Evolutionary conservation across 2,113 vertebrate genomes (phyloP), one percentile per base, ranked within the genome.

Genomic region (Lonchura striata): DNA sequence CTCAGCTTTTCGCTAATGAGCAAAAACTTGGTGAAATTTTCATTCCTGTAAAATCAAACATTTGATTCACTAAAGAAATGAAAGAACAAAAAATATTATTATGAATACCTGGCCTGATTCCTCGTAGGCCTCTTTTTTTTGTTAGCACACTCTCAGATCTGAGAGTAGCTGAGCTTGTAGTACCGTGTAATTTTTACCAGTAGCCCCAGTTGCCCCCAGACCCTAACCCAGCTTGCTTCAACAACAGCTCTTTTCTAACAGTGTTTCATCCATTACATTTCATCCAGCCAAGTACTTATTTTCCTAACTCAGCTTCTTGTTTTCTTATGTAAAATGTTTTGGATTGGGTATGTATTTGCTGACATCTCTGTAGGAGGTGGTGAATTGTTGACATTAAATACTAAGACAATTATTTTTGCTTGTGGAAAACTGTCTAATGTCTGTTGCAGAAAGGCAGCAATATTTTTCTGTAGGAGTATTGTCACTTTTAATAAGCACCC

Each of bases 361-460:
- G 78, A 87, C 81, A 82, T 82, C 41, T 92, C 87, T 82, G 91
- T 95, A 90, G 95, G 89, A 95, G 89, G 84, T 96, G 84, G 42
- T 63, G 94, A 94, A 65, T 66, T 77, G 93, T 90, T 94, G 91
- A 92, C 71, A 65, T 85, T 82, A 88, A 95, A 76, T 91, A 95
- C 37, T 78, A 82, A 89, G 94, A 94, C 82, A 86, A 94, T 95
- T 96, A 94, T 91, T 94, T 94, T 94, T 88, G 70, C 66, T 56
- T 70, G 24, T 66, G 66, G 47, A 94, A 88, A 50, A 54, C 25
- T 69, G 42, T 82, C 74, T 96, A n/a, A 79, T 70, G 71, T 91
- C 75, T 95, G 41, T 75, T 92, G 63, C 54, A 59, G 75, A 16
- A 84, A 50, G 82, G 65, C n/a, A 80, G 39, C 47, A 70, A 60